These are phyloP conservation scores for Myiozetetes cayanensis DNA, from an alignment of 2,113 vertebrate genomes.

Conservation along the genomic window DNA sequence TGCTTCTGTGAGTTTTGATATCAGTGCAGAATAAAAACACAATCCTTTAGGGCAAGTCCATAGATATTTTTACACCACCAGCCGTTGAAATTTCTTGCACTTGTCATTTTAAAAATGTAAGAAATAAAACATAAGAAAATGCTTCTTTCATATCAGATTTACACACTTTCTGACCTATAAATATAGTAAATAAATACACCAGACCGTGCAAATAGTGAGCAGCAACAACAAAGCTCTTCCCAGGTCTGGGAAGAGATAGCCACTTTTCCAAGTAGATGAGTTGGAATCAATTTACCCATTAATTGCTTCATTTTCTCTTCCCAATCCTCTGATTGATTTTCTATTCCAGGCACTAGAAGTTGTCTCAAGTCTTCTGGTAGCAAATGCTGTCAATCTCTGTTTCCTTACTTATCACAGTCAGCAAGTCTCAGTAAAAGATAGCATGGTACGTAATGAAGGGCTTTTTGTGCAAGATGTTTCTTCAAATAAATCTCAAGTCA, in stretches of 20 bases:
- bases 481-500: neutral
- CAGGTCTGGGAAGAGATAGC: neutral
- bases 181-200: neutral
- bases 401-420: neutral
- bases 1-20: neutral
- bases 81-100: neutral
- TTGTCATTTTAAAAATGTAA: neutral
- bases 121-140: neutral
- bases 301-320: slow-evolving; percentile 46
- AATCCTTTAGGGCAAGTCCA: neutral
- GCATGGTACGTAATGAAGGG: neutral
- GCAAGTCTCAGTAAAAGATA: neutral
- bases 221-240: neutral
- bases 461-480: neutral
- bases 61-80: neutral
- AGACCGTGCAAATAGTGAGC: neutral
- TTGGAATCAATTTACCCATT: slow-evolving; percentile 33
- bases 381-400: neutral
- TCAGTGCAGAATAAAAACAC: neutral
- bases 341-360: neutral
- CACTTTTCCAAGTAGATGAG: slow-evolving; percentile 10
- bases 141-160: neutral
- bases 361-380: neutral
- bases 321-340: slow-evolving; percentile 29
- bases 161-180: neutral